These are phyloP conservation scores for Rhinichthys osculus DNA, from an alignment of 2,797 vertebrate genomes.

Conservation along the genomic window DNA sequence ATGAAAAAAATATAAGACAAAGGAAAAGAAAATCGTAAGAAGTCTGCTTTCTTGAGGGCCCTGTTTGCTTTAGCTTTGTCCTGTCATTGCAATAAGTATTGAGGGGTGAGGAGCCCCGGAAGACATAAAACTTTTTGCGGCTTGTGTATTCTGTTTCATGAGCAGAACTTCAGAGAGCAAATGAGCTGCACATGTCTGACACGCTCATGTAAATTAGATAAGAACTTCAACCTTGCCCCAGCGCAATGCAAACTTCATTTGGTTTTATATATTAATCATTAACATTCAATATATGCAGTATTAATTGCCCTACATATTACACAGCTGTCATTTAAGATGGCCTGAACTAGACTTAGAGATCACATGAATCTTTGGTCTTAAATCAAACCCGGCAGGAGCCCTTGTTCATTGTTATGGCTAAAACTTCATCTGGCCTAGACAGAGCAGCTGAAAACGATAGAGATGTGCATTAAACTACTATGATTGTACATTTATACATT, in stretches of 20 bases:
- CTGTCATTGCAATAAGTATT: slow-evolving; percentile 56
- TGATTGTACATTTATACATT: neutral
- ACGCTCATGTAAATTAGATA: slow-evolving; percentile 78
- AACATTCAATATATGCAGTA: slow-evolving; percentile 70
- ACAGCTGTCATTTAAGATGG: slow-evolving; percentile 60
- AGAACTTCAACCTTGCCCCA: slow-evolving; percentile 69
- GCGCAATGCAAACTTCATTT: slow-evolving; percentile 70
- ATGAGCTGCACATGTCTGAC: slow-evolving; percentile 66
- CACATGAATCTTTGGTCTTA: slow-evolving; percentile 45
- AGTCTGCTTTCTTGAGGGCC: slow-evolving; percentile 42
- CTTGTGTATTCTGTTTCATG: slow-evolving; percentile 80
- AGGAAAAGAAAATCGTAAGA: slow-evolving; percentile 40
- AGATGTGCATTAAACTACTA: slow-evolving; percentile 10
- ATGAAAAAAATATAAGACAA: slow-evolving; percentile 33
- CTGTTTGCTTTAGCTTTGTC: slow-evolving; percentile 60
- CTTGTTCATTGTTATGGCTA: slow-evolving; percentile 43
- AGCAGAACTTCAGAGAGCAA: slow-evolving; percentile 75
- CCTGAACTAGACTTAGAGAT: slow-evolving; percentile 55
- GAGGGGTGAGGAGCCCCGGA: slow-evolving; percentile 63
- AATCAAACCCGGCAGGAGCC: slow-evolving; percentile 52
- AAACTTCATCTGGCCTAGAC: slow-evolving; percentile 38
- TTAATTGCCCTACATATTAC: slow-evolving; percentile 74
- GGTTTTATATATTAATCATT: slow-evolving; percentile 75
- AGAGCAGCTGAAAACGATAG: neutral
- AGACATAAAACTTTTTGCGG: slow-evolving; percentile 70